Base-by-base conservation (phyloP, 2,888 invertebrate species). In the Oligia latruncula region DNA sequence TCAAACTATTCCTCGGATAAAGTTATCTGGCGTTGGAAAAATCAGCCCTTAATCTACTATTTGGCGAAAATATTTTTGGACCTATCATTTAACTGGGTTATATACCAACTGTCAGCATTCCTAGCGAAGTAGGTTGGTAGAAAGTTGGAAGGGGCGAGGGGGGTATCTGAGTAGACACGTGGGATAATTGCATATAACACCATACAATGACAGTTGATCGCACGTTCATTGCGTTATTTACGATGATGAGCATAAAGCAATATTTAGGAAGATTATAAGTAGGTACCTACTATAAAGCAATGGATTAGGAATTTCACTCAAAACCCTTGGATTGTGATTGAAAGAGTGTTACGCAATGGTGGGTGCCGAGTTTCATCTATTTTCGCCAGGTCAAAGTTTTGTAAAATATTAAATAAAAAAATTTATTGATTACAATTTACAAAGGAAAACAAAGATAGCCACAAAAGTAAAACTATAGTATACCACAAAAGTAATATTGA, bases 1-100 rank as follows among this genome's bases (percentile, higher is more conserved):
- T 46, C 46, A 46, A 46, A 46, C 46, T 46, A 46, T 46, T 46
- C 46, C 46, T 46, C 11, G 0, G 46, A 46, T 11, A 46, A 46
- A 46, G 46, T 46, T 46, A 46, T 46, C 46, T 46, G 46, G 46
- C 46, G 11, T 46, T 46, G 11, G 11, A 2, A 46, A 46, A 46
- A 46, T 46, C 46, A 46, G 9, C 46, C 46, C 9, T 40, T 40
- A 29, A 62, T 15, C 0, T 40, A 46, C 1, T 43, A 52, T 73
- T 60, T 60, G 58, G 52, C n/a, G 11, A 4, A 67, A 74, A n/a
- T 74, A 60, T 52, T 80, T 72, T 80, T 66, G 29, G 40, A 78
- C 6, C 35, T 46, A 4, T 55, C 1, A 11, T 60, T 40, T 58
- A 9, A 4, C n/a, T 17, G 46, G 20, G 8, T 20, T 43, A 4